phyloP scores from a whole-genome alignment of 2,888 invertebrate genomes.

The Caenorhabditis sp. region DNA sequence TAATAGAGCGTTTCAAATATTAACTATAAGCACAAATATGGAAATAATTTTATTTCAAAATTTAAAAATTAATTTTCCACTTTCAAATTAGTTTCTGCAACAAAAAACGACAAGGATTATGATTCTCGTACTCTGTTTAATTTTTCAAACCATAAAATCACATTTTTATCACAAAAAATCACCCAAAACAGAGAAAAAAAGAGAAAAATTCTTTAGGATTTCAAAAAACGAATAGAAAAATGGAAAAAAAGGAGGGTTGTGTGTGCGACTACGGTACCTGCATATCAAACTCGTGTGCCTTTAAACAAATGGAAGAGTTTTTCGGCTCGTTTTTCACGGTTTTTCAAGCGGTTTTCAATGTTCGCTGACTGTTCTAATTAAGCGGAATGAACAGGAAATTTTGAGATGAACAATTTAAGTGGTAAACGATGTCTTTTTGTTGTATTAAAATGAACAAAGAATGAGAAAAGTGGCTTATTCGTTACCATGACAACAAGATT shows the following conservation, averaged over 20 bases:
- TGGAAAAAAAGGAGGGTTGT: not conserved
- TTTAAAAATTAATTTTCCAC: not conserved
- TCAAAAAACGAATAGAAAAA: constrained; percentile 17
- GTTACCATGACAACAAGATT: constrained; percentile 1
- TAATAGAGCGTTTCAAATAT: too few relatives aligned
- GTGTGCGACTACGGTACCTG: constrained; percentile 24
- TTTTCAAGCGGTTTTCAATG: not conserved
- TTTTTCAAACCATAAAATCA: not conserved
- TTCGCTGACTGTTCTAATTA: not conserved
- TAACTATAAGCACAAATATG: too few relatives aligned
- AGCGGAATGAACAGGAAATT: not conserved
- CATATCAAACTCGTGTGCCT: constrained; percentile 40
- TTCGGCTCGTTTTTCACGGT: not conserved
- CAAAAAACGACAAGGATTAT: not conserved
- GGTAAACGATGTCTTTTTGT: not conserved
- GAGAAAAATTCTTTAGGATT: constrained; percentile 38
- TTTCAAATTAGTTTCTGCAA: not conserved
- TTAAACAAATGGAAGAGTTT: not conserved
- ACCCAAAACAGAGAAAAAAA: constrained; percentile 21
- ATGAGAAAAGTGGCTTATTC: not conserved
- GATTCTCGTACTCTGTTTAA: not conserved
- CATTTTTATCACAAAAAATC: constrained; percentile 2
- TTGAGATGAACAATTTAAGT: not conserved
- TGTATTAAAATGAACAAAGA: not conserved
- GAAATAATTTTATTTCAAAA: too few relatives aligned